A percentile compares a stretch with the other conserved stretches of the same genome.
These are phyloP conservation scores for Gadopsis marmoratus DNA, from an alignment of 2,797 vertebrate genomes.

Conservation along the genomic window DNA sequence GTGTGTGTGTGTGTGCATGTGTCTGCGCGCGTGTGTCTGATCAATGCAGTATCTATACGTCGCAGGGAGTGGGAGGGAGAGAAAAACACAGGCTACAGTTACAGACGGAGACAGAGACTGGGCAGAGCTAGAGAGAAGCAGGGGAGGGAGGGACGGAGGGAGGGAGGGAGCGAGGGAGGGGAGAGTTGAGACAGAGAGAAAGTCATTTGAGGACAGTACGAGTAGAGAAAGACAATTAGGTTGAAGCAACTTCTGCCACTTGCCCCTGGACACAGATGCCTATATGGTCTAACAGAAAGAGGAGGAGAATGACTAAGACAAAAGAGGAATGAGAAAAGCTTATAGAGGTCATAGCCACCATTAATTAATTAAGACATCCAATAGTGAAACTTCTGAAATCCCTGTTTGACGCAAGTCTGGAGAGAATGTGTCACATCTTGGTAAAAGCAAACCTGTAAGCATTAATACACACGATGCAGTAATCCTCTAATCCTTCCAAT, in stretches of 20 bases:
- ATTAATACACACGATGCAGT: conserved; percentile 22
- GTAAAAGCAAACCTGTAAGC: conserved; percentile 43
- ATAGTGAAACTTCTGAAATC: conserved; percentile 73
- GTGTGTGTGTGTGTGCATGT: conserved; percentile 63
- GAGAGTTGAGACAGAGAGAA: conserved; percentile 81
- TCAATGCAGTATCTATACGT: conserved; percentile 90
- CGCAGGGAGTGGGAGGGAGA: conserved; percentile 85
- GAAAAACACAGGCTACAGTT: conserved; percentile 87
- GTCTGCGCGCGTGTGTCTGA: conserved; percentile 79
- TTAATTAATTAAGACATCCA: conserved; percentile 64
- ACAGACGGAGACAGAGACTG: conserved; percentile 84
- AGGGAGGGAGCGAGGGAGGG: conserved; percentile 45
- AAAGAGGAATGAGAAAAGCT: conserved; percentile 61
- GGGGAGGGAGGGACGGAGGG: conserved; percentile 46
- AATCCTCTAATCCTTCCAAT: conserved; percentile 34
- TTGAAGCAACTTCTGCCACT: conserved; percentile 81
- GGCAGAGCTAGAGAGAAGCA: conserved; percentile 77
- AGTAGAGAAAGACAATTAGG: conserved; percentile 84
- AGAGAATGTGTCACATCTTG: conserved; percentile 63
- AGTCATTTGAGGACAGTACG: conserved; percentile 87
- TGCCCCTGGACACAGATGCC: conserved; percentile 69
- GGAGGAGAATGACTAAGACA: conserved; percentile 55
- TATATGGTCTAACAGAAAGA: conserved; percentile 57
- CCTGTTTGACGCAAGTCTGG: conserved; percentile 76
- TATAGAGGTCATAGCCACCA: conserved; percentile 38